Base-by-base conservation (phyloP, 2,113 vertebrate genomes). In the Talpa occidentalis region DNA sequence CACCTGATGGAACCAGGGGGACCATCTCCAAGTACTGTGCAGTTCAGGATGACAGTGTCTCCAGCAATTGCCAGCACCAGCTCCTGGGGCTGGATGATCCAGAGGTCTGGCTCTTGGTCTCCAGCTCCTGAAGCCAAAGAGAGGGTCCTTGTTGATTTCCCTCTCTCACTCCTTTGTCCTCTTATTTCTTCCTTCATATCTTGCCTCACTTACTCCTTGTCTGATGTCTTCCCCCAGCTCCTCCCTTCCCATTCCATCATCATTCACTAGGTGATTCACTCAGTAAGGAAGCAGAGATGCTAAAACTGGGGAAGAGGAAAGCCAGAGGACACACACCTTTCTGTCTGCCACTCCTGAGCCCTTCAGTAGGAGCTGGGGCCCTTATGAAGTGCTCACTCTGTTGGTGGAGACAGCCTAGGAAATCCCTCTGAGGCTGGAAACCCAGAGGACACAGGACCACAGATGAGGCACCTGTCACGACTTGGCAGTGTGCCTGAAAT, bases 61-160 rank as follows among this genome's bases (percentile, higher is more conserved):
- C 93, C 93, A 6, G 49, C 2, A 28, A 35, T 74, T 2, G 72
- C 88, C n/a, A 17, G 19, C 11, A 95, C 92, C 6, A 76, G 0
- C 37, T 93, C 93, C 24, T 94, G 94, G 24, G 95, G 90, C 67
- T 97, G 90, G 14, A 82, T 78, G 69, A 96, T 94, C 94, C 84
- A 62, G 54, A 97, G 73, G 22, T 88, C 24, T 83, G 73, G 67
- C 8, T 88, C 40, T 26, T 59, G 69, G 64, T 73, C 84, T 28
- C 19, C 56, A 40, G 79, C 49, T 64, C 74, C 95, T 93, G 28
- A 86, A 91, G 22, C 9, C 79, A 69, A 92, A 91, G 49, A 93
- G 10, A 92, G 21, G 7, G 22, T 22, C 47, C 16, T 91, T 64
- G 24, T 44, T 89, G 30, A 2, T 9, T 80, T 80, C 32, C 22